phyloP scores from a whole-genome alignment of 2,888 invertebrate species.

The Tinea trinotella region DNA sequence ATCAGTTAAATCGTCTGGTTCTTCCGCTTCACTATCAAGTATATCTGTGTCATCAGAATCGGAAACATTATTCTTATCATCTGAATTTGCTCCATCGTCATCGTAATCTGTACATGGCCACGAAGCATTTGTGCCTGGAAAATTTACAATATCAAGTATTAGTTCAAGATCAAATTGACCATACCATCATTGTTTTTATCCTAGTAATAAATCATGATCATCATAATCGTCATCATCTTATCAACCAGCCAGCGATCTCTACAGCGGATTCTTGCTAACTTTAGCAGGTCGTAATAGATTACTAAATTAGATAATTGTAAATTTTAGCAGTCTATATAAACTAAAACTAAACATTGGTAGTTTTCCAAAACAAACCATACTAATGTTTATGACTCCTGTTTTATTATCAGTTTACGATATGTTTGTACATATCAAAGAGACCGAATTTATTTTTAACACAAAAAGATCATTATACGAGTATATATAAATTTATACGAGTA shows the following conservation, averaged over 20 bases:
- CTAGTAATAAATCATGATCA: too few relatives aligned
- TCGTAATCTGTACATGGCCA: conserved; percentile 66
- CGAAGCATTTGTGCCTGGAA: conserved; percentile 51
- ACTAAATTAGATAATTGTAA: background rate
- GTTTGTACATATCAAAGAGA: background rate
- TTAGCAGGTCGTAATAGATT: too few relatives aligned
- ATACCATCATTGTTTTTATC: too few relatives aligned
- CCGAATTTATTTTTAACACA: background rate
- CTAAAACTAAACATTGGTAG: background rate
- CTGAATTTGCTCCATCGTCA: conserved; percentile 58
- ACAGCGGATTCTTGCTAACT: too few relatives aligned
- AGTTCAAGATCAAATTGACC: too few relatives aligned
- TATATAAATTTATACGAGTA: too few relatives aligned
- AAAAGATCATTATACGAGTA: too few relatives aligned
- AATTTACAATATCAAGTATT: background rate
- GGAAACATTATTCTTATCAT: conserved; percentile 54
- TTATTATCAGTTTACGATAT: background rate
- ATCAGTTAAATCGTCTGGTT: background rate
- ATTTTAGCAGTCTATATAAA: background rate
- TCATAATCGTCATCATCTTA: too few relatives aligned
- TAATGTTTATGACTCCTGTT: background rate
- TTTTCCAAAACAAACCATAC: background rate
- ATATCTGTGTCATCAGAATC: conserved; percentile 53
- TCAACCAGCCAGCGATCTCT: too few relatives aligned
- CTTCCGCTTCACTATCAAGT: conserved; percentile 33